Base-by-base conservation (phyloP, 2,797 vertebrate genomes). In the Gymnopithys bicolor region DNA sequence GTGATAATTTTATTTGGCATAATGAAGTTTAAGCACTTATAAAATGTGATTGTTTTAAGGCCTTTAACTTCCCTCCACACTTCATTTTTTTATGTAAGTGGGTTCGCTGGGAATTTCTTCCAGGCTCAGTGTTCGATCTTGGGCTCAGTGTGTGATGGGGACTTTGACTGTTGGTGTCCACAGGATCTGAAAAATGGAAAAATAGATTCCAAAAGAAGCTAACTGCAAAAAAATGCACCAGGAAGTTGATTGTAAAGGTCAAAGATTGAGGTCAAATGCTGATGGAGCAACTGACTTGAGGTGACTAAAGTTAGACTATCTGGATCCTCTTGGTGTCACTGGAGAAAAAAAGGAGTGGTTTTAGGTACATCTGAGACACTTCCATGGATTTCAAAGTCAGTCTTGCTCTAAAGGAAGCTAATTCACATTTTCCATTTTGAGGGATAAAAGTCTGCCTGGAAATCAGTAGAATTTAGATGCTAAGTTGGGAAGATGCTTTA, bases 1-100 rank as follows among this genome's bases (percentile, higher is more conserved):
- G 33, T 64, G 80, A 32, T 94, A 60, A 70, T 96, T 92, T 93
- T 83, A 77, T 95, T 89, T 59, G 53, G 33, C 52, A 22, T 82
- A 70, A 80, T 70, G 77, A 74, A 87, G n/a, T 63, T 80, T 64
- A 37, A 69, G 48, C 67, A 62, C 78, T 91, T 80, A 51, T 0
- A 63, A 86, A 90, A 88, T 75, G 22, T 49, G n/a, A 59, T 91
- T 88, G n/a, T 55, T 90, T 93, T 73, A 76, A 94, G 37, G 67
- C 24, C 45, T 86, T 85, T 71, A 45, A 78, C 91, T 95, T 93
- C 17, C 11, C 17, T 66, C 33, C 55, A 49, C 5, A 2, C 5
- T 71, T 75, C 8, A 11, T 62, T 74, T 77, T 87, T 33, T 24
- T 46, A 41, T 25, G 66, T 79, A 87, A 46, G 73, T 63, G 75